Evolutionary conservation across 2,113 vertebrate genomes (phyloP), one percentile per base, ranked within the genome.

Genomic region (Poeciliopsis turrubarensis): DNA sequence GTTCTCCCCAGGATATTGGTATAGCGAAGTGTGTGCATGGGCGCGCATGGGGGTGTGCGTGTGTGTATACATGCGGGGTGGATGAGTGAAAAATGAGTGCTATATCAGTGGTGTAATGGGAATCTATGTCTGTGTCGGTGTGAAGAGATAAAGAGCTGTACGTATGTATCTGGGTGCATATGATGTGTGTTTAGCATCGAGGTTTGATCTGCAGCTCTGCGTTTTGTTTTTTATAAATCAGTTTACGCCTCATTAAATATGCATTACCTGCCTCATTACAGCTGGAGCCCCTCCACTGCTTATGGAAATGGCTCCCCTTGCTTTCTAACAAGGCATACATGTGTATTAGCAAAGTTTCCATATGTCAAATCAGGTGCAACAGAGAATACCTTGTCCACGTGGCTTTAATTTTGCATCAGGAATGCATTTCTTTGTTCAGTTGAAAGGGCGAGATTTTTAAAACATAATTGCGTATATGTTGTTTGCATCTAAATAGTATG

Each of bases 171-270:
- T 65, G 60, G 6, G 65, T 70, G 69, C 62, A 34, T 77, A 54
- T 64, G 57, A 69, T 65, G 69, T 65, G 67, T 90, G 66, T 79
- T 85, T 10, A 25, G 66, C 47, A 41, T 57, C 32, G 34, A 68
- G 60, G 72, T 82, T 76, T 86, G 64, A 82, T 83, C 73, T 77
- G 65, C 68, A 54, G 51, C 63, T 64, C 41, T 73, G 60, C 64
- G 65, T 66, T 44, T 70, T 27, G 54, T 83, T 75, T 79, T 80
- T 84, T 91, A 89, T 88, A 84, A 90, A 92, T 91, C 87, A 84
- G 84, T 92, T 92, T 89, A 91, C 68, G 88, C 90, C 91, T 94
- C 92, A 94, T 94, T 93, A 92, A 92, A 93, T 94, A 93, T 94
- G 90, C 90, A 94, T 94, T 94, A 94, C 89, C 90, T 93, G 90